Percentiles rank a stretch among this genome's conserved stretches.
Evolutionary conservation across 2,113 vertebrate species (phyloP).

Genomic region (Catharus bicknelli): DNA sequence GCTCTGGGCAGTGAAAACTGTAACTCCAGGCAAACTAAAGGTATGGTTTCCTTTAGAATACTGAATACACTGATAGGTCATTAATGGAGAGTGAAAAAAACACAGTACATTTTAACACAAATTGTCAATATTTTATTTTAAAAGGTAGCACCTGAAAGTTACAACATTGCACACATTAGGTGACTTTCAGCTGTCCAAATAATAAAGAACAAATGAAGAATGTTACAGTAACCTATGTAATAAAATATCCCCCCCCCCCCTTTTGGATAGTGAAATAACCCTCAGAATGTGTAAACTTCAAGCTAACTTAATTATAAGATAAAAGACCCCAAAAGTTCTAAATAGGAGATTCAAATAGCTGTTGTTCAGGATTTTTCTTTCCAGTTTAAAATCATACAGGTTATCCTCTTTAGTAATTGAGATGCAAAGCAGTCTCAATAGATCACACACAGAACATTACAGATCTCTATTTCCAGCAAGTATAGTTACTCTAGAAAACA

Average conservation of each 20-base stretch:
- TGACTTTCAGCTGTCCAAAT: not conserved
- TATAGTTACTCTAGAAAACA: not conserved
- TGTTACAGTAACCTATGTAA: not conserved
- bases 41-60: not conserved
- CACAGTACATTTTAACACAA: not conserved
- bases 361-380: not conserved
- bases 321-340: not conserved
- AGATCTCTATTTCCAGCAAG: not conserved
- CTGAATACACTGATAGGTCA: not conserved
- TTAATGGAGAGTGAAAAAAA: not conserved
- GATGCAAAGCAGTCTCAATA: not conserved
- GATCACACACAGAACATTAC: not conserved
- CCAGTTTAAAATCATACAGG: not conserved
- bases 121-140: not conserved
- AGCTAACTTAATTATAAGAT: not conserved
- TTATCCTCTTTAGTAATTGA: not conserved
- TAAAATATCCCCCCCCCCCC: not conserved
- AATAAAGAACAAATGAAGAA: not conserved
- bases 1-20: not conserved
- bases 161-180: not conserved
- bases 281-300: not conserved
- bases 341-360: not conserved
- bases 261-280: rapidly evolving
- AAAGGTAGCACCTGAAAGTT: not conserved
- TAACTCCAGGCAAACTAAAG: not conserved